Evolutionary conservation across 2,888 invertebrate genomes (phyloP), one percentile per base, ranked within the genome.

Genomic region (Ophion costatus): DNA sequence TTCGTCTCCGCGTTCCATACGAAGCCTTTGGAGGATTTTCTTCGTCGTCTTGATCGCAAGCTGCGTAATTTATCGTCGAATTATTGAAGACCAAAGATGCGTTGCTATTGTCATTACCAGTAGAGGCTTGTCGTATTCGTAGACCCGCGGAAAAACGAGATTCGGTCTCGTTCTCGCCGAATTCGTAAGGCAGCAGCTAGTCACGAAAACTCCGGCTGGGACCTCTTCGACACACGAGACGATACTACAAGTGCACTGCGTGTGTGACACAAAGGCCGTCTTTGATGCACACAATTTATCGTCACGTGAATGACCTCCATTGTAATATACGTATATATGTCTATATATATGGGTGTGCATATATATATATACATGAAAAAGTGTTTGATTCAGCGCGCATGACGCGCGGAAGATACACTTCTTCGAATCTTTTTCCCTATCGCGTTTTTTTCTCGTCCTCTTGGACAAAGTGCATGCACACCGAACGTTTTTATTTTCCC

Each of bases 231-330:
- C 24, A 71, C 38, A 42, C 24, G 42, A 71, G 64, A 64, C 56
- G 71, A 70, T 78, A 56, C 57, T 77, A 29, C 2, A 33, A 71
- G 64, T 79, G 75, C 81, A 45, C 77, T 67, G 42, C 73, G 64
- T 78, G 17, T 64, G 70, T 71, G 64, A 66, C 82, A 90, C 89
- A 89, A 88, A 87, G 89, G 84, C 83, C 69, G 82, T 83, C 89
- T 89, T 90, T 90, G 88, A 90, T 87, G 83, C 88, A 70, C 82
- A 81, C 87, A 85, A 89, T 89, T 89, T 87, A 88, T 89, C 89
- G 77, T 45, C 51, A 73, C 59, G 74, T 87, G 84, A 84, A 86
- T 87, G 81, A 67, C 74, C 33, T 42, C 70, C 71, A 82, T 76
- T 80, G 76, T 84, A 33, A 75, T 33, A 33, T 75, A 33, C 11